Evolutionary conservation across 2,888 invertebrate species (phyloP), one percentile per base, ranked within the genome.

Genomic region (Latrodectus elegans): DNA sequence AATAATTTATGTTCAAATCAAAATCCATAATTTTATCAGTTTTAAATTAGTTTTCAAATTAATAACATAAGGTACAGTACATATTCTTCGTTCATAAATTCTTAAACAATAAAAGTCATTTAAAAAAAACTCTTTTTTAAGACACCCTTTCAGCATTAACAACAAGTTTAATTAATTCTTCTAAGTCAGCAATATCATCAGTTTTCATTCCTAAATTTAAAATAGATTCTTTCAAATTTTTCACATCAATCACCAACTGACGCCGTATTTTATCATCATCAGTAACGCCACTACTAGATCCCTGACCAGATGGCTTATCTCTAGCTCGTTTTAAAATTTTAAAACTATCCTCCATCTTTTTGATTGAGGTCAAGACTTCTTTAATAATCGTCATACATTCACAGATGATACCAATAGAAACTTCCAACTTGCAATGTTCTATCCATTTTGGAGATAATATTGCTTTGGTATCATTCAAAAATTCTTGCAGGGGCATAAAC

Each of bases 221-320:
- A 91, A 94, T 94, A 92, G 93, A 94, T 90, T 94, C 93, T 17
- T 94, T 94, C 92, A 96, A 98, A 89, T 94, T 94, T 70, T 94
- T 94, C 0, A 97, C 96, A 93, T 99, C 99, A 26, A 97, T 94
- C 90, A 95, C 95, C 55, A 99, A 94, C 92, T 99, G 99, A 85
- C 96, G 94, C 71, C 98, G 94, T 91, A 99, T 99, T 93, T 99
- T 99, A 92, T 97, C 97, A 92, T 98, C 98, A 91, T 99, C 99
- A 51, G 95, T 95, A 89, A 95, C 93, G n/a, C 94, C 94, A 72
- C 93, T 94, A 89, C 92, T 93, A 89, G 94, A 95, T 84, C 92
- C 93, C 82, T 92, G 91, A 89, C 92, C 92, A 79, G 65, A 53
- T 38, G 85, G 72, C 17, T 94, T 94, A 87, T 96, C 95, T 89